Evolutionary conservation across 1,140 invertebrate genomes (phyloP).

Genomic region (Saccostrea cuccullata): DNA sequence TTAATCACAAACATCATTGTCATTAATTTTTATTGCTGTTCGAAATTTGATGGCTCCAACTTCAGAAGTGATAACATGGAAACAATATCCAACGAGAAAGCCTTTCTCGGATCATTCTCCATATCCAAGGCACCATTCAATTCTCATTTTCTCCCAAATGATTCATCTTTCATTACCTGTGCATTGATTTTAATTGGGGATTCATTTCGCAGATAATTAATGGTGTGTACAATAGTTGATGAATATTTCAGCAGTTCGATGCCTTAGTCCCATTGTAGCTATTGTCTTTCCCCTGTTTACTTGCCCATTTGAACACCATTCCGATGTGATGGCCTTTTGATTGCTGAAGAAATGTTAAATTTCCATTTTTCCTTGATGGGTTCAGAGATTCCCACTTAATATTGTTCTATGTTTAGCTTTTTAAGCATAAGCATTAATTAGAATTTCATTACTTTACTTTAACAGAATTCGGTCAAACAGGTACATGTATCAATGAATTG

Average conservation of each 20-base stretch:
- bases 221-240: not conserved
- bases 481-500: too few relatives aligned
- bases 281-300: slow-evolving; percentile 1
- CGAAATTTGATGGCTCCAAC: not conserved
- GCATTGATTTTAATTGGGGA: slow-evolving; percentile 4
- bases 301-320: not conserved
- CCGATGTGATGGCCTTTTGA: not conserved
- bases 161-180: not conserved
- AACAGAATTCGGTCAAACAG: too few relatives aligned
- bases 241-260: not conserved
- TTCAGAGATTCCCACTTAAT: not conserved
- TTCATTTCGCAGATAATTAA: not conserved
- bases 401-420: not conserved
- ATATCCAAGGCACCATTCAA: not conserved
- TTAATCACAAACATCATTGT: not conserved
- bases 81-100: not conserved
- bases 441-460: too few relatives aligned
- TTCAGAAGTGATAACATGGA: not conserved
- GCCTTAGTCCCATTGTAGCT: not conserved
- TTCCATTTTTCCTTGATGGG: not conserved
- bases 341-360: not conserved
- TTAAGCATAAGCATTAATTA: too few relatives aligned
- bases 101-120: not conserved
- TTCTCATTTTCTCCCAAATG: not conserved
- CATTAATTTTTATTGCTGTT: not conserved